A percentile compares a stretch with the other conserved stretches of the same genome.
phyloP scores from a whole-genome alignment of 2,797 vertebrate species.

The Podarcis lilfordi region DNA sequence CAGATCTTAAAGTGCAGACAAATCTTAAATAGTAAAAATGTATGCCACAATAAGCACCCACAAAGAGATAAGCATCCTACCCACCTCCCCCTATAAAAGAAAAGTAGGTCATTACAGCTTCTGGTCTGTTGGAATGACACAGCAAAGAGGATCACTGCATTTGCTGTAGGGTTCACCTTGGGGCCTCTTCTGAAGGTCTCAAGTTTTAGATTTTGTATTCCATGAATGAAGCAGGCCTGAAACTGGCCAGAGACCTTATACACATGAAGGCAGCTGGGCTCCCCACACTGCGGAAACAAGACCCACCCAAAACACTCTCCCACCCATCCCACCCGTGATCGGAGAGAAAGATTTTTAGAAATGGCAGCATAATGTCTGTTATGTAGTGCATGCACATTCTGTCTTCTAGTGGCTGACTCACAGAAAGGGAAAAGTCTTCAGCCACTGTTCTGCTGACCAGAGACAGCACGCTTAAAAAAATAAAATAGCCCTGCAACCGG shows the following conservation, averaged over 20 bases:
- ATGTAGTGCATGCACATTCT: background rate
- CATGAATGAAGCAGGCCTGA: background rate
- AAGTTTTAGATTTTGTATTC: background rate
- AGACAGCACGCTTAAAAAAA: background rate
- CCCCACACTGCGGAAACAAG: background rate
- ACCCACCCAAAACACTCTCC: background rate
- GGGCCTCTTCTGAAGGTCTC: background rate
- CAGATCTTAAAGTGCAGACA: slow-evolving; percentile 57
- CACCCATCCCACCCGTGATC: background rate
- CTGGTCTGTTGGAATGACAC: slow-evolving; percentile 14
- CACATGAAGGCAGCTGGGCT: background rate
- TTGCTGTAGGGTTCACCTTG: background rate
- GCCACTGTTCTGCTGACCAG: background rate
- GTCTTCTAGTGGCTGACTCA: background rate
- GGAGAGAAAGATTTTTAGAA: background rate
- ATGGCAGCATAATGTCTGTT: background rate
- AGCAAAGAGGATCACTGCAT: background rate
- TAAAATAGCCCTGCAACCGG: background rate
- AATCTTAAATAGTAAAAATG: slow-evolving; percentile 47
- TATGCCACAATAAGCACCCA: slow-evolving; percentile 20
- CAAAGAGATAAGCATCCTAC: slow-evolving; percentile 25
- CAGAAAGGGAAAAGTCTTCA: background rate
- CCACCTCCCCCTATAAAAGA: background rate
- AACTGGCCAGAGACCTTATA: background rate
- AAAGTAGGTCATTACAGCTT: slow-evolving; percentile 20